Evolutionary conservation across 2,888 invertebrate genomes (phyloP), one percentile per base, ranked within the genome.

Genomic region (Sympetrum striolatum): DNA sequence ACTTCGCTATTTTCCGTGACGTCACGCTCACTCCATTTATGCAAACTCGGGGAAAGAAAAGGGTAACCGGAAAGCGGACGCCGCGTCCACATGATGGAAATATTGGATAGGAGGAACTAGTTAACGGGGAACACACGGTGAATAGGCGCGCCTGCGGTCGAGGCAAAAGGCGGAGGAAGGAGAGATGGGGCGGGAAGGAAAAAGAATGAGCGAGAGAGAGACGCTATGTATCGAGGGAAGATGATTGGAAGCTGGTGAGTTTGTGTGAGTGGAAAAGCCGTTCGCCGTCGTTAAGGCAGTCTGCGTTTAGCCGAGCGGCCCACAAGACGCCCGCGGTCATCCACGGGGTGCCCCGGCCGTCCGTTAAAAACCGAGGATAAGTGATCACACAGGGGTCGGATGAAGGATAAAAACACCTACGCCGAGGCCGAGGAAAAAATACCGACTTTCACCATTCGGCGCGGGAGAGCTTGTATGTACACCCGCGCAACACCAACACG

Each of bases 21-120:
- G 86, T 86, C 86, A 86, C 60, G 86, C 86, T 60, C 86, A 86
- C 86, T 86, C 86, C 86, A 86, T 86, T 86, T 86, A 86, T 86
- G 86, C 86, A 86, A 86, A 86, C 86, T 37, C 60, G 86, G 31
- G 22, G 79, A 44, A 79, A 18, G 90, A 53, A 81, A 79, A 81
- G 82, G 82, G 86, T 81, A 90, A 92, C 91, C 91, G 91, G 92
- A 91, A 91, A 91, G 91, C 90, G 80, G 91, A 91, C 53, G 53
- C 58, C 31, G 82, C 60, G 86, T 86, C 86, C 86, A 37, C 60
- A 37, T 86, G 86, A 86, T 86, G 86, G 86, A 86, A 86, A 86
- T 86, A 86, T 86, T 60, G 86, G 86, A 86, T 86, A 60, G 86
- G 60, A 86, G 81, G 86, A 64, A 86, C 86, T 86, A 64, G 86